Evolutionary conservation across 1,140 invertebrate genomes (phyloP), one percentile per base, ranked within the genome.

Genomic region (Cherax quadricarinatus): DNA sequence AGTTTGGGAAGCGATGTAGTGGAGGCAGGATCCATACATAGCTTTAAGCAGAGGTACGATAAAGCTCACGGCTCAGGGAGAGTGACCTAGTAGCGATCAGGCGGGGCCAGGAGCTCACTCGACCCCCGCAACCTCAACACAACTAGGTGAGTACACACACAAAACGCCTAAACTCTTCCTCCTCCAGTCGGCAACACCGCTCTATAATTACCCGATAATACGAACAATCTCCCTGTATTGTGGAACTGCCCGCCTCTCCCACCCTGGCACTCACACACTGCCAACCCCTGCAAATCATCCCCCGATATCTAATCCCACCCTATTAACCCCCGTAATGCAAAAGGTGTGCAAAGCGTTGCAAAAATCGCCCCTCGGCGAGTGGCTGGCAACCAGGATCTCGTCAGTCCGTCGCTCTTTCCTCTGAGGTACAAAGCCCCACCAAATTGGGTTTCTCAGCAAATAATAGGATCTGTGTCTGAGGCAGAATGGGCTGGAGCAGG

Each of bases 361-460:
- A 85, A 85, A 85, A 41, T 30, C 83, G 21, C 24, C 86, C 78
- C 75, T 24, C 49, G 4, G 51, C 53, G 24, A 30, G 73, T 21
- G 70, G 49, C 51, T 79, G 85, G 66, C 73, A 62, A 78, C 86
- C 86, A 24, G 12, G 49, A 9, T n/a, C 86, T 80, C 86, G 86
- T 88, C 86, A 88, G 51, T 86, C 85, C 85, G 84, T 91, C 90
- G 60, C 84, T 91, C 90, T 91, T 70, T 86, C 85, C 84, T 86
- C 84, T 86, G 90, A 91, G 90, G 90, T 91, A 91, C 90, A 91
- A 91, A 91, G 85, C 90, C 90, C 66, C 84, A 91, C 84, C 90
- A 91, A 91, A 91, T 91, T 91, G 90, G 90, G 90, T 91, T 91
- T 91, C 90, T 91, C 90, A 91, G 90, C 90, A 91, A 91, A 91